Base-by-base conservation (phyloP, 2,113 vertebrate genomes). In the Labrus mixtus region DNA sequence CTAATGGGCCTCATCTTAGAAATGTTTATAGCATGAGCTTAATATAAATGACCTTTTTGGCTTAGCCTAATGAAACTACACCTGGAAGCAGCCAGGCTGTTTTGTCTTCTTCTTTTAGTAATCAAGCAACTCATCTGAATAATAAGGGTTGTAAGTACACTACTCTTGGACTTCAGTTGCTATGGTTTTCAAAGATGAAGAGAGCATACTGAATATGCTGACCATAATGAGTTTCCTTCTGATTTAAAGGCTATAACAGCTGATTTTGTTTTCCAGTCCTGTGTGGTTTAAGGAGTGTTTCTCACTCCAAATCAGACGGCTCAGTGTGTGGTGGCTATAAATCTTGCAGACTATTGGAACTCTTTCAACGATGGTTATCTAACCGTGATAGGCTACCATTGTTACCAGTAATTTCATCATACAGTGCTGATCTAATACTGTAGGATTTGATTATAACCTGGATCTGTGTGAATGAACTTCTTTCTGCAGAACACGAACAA, bases 101-200 rank as follows among this genome's bases (percentile, higher is more conserved):
- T n/a, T n/a, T n/a, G n/a, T n/a, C n/a, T 25, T 55, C 51, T 54
- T 19, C 58, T 57, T 57, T 67, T 51, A 56, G 50, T 64, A 53
- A 15, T 17, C 1, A 20, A 68, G 69, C 36, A 51, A 39, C 56
- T 84, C 63, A 29, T 76, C 54, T 81, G 62, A 81, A 83, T 84
- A 74, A 81, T 60, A 8, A 48, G 53, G 39, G 43, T 13, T 72
- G 70, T 59, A 68, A 86, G 81, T 68, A 65, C 51, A 54, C 50
- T 20, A 10, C 60, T 79, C 73, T 63, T 76, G 73, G 80, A 71
- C 72, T 51, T 67, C 55, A 64, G 80, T 89, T 82, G 66, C 82
- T 61, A 70, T 85, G 78, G 73, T 63, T 80, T 71, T 79, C 37
- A 50, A 73, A 58, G 73, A 51, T 72, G 58, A 65, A 62, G 61